Evolutionary conservation across 2,797 vertebrate species (phyloP), one percentile per base, ranked within the genome.

Genomic region (Gephyroberyx darwinii): DNA sequence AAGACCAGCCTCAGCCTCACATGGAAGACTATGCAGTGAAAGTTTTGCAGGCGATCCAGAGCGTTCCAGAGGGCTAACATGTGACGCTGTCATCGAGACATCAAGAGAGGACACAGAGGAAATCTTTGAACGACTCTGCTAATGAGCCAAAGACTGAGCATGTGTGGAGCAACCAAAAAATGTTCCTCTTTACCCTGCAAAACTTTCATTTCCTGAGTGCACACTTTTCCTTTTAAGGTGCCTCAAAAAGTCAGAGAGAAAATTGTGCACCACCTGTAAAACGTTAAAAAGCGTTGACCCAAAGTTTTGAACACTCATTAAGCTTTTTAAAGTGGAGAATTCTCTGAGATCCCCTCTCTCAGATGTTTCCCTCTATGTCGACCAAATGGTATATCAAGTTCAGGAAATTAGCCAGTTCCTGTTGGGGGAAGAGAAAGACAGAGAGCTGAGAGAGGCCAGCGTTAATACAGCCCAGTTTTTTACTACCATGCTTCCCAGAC

Each of bases 341-440:
- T 88, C 62, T 73, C 76, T 22, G 81, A 89, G 80, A 85, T 87
- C 78, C 85, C 73, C 70, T 76, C 74, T 86, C 85, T 91, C 81
- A 89, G 89, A 92, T 88, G 84, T 90, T 88, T 86, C 84, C 73
- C 85, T 84, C 80, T 69, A 77, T 81, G 80, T 84, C 78, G 53
- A 89, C 87, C 89, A 81, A 93, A 90, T 87, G 86, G 88, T 83
- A 88, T 86, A 90, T 91, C 91, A 88, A 88, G 90, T 91, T 92
- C 92, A 93, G 93, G 93, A 94, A 94, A 93, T 92, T 91, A 90
- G 90, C 88, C 86, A 92, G 90, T 93, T 93, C 92, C 93, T 94
- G 93, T 91, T 83, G 77, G 83, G 82, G 89, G 90, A 87, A 90
- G 86, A 85, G 84, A 84, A 75, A 73, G 63, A 70, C 33, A 5